A percentile compares a stretch with the other conserved stretches of the same genome.
Evolutionary conservation across 2,888 invertebrate genomes (phyloP).

Genomic region (Meloe dianella): DNA sequence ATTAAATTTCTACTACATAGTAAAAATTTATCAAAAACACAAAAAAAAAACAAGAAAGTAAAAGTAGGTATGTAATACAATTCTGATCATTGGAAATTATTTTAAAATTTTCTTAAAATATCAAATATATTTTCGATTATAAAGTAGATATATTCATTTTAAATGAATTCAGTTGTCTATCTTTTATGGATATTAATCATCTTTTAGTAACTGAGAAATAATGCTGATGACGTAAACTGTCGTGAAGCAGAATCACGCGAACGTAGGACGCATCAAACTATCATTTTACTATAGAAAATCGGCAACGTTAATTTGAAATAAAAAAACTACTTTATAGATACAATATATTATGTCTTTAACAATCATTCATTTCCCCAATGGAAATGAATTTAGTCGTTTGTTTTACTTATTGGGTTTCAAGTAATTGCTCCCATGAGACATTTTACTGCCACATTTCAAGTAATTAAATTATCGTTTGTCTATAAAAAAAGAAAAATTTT

Average conservation of each 20-base stretch:
- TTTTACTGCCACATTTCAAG: slow-evolving; percentile 12
- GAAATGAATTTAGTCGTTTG: slow-evolving; percentile 6
- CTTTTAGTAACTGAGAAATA: slow-evolving; percentile 11
- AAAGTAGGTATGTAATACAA: neutral
- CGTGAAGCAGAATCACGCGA: slow-evolving; percentile 1
- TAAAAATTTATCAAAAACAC: slow-evolving; percentile 9
- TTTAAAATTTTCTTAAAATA: too few relatives aligned
- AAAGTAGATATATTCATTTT: slow-evolving; percentile 7
- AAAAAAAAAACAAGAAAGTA: too few relatives aligned
- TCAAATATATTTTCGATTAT: neutral
- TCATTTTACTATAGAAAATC: slow-evolving; percentile 13
- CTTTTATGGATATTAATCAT: slow-evolving; percentile 22
- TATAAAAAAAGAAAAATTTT: neutral
- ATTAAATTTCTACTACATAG: neutral
- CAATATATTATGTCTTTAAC: neutral
- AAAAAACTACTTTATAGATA: neutral
- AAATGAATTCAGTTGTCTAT: slow-evolving; percentile 17
- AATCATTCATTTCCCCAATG: neutral
- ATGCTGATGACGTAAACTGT: slow-evolving; percentile 15
- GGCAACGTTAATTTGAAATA: neutral
- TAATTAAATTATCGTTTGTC: slow-evolving; percentile 13
- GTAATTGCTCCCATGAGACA: slow-evolving; percentile 6
- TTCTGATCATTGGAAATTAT: too few relatives aligned
- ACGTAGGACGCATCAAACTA: slow-evolving; percentile 8
- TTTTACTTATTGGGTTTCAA: slow-evolving; percentile 9